phyloP scores from a whole-genome alignment of 1,140 invertebrate genomes.

The Metaphire vulgaris region DNA sequence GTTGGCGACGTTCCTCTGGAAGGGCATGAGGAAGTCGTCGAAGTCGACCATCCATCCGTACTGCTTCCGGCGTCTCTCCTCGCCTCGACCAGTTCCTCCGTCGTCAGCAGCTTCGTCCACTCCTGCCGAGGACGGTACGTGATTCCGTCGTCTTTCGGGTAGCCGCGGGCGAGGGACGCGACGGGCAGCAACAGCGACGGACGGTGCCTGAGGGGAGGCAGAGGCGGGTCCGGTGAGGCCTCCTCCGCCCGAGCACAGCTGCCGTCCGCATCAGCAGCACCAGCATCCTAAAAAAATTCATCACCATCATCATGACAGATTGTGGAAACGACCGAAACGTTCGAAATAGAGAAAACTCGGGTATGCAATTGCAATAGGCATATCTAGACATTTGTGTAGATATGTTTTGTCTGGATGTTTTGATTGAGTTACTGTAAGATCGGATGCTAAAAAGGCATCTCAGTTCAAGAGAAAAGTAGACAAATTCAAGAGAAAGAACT shows the following conservation, averaged over 20 bases:
- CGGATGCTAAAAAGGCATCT: too few species aligned
- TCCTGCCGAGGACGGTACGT: not conserved
- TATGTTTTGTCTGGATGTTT: too few species aligned
- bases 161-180: not conserved
- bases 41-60: slow-evolving; percentile 51
- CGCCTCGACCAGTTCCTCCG: not conserved
- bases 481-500: too few species aligned
- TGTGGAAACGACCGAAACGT: too few species aligned
- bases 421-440: too few species aligned
- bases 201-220: not conserved
- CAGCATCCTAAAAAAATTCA: too few species aligned
- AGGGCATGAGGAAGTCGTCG: slow-evolving; percentile 52
- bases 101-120: not conserved
- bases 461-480: too few species aligned
- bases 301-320: too few species aligned
- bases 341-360: too few species aligned
- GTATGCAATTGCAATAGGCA: too few species aligned
- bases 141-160: not conserved
- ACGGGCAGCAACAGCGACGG: not conserved
- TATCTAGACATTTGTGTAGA: too few species aligned
- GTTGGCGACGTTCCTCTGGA: slow-evolving; percentile 45
- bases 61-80: not conserved
- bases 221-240: too few species aligned
- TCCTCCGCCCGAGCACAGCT: not conserved
- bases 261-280: not conserved